Conservation (phyloP, 2,888 invertebrate species). For the Nephrotoma guestfalica region DNA sequence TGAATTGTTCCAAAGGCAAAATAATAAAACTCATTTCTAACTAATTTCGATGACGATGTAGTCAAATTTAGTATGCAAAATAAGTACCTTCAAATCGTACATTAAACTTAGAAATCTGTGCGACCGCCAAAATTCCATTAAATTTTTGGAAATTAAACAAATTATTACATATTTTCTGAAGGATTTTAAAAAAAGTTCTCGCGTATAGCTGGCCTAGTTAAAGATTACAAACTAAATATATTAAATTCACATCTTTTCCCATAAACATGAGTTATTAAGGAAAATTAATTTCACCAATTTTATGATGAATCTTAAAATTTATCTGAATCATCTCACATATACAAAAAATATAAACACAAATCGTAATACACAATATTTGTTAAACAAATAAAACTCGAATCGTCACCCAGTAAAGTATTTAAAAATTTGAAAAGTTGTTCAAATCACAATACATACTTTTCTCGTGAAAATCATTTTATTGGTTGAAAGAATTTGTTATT, state of each 20-base stretch:
- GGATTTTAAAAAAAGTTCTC: not conserved
- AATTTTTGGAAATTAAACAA: not conserved
- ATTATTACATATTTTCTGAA: not conserved
- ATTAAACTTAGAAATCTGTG: not conserved
- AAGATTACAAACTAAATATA: no score
- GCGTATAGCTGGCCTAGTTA: not conserved
- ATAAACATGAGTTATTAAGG: not conserved
- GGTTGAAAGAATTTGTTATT: not conserved
- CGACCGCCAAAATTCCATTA: not conserved
- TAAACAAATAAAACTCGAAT: not conserved
- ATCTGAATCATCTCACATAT: not conserved
- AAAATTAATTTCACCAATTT: not conserved
- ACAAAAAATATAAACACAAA: not conserved
- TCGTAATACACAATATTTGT: not conserved
- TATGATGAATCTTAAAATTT: not conserved
- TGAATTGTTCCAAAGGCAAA: not conserved
- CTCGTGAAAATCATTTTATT: not conserved
- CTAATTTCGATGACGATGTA: not conserved
- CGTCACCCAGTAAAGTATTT: not conserved
- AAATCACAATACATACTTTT: not conserved
- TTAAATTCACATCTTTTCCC: not conserved
- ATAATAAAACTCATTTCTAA: not conserved
- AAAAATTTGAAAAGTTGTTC: not conserved
- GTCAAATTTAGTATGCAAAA: not conserved
- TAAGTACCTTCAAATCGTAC: not conserved